phyloP scores from a whole-genome alignment of 2,113 vertebrate species.

The Oenanthe melanoleuca region DNA sequence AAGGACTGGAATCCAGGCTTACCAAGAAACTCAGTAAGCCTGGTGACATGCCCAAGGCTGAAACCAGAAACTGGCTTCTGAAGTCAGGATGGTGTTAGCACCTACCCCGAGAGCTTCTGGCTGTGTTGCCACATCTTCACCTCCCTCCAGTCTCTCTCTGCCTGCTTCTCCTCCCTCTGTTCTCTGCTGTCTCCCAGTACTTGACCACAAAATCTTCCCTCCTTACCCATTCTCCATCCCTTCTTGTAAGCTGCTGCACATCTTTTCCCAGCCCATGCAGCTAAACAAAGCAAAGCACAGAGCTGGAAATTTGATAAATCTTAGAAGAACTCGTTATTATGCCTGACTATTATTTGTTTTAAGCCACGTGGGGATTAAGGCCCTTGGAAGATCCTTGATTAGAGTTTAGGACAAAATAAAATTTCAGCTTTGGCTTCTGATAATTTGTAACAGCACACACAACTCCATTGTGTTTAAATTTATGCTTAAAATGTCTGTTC shows the following conservation, averaged over 20 bases:
- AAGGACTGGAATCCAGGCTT: neutral
- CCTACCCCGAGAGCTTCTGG: neutral
- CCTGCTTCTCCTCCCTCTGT: neutral
- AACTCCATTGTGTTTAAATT: neutral
- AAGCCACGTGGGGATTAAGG: neutral
- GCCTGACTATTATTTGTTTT: neutral
- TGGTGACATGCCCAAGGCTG: neutral
- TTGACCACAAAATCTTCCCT: neutral
- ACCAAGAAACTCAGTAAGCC: neutral
- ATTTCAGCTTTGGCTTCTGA: neutral
- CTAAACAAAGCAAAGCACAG: neutral
- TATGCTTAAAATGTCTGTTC: neutral
- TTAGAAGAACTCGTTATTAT: neutral
- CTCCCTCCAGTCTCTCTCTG: neutral
- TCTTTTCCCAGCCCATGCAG: neutral
- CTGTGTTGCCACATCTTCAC: neutral
- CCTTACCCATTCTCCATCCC: neutral
- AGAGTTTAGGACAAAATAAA: neutral
- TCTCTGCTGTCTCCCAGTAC: neutral
- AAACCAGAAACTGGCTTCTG: neutral
- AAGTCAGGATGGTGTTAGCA: neutral
- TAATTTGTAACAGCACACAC: neutral
- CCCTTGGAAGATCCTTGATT: slow-evolving; percentile 18
- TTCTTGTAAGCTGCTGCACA: neutral
- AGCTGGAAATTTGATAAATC: neutral